Conservation (phyloP, 2,888 invertebrate species). For the Nemotelus pantherinus region DNA sequence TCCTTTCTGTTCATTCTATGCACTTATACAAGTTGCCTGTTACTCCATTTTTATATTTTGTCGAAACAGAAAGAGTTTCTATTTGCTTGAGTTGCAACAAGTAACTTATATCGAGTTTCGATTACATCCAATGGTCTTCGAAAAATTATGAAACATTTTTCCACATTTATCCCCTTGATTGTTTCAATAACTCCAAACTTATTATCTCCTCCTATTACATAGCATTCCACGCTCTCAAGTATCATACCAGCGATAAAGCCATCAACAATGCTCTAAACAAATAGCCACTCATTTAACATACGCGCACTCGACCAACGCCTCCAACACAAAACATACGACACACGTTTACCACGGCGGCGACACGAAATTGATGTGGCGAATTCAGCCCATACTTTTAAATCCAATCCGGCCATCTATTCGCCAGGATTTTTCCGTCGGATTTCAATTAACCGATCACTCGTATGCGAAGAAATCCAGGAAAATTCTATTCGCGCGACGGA, state of each 20-base stretch:
- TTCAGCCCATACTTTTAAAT: slow-evolving; percentile 3
- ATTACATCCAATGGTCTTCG: too few relatives aligned
- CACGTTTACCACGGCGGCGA: neutral
- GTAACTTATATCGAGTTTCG: too few relatives aligned
- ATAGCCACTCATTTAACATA: slow-evolving; percentile 12
- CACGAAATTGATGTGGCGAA: slow-evolving; percentile 15
- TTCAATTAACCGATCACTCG: slow-evolving; percentile 13
- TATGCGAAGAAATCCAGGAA: neutral
- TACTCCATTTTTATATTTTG: too few relatives aligned
- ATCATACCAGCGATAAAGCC: slow-evolving; percentile 14
- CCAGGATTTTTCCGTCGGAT: slow-evolving; percentile 2
- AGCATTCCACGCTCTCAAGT: neutral
- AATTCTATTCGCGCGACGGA: neutral
- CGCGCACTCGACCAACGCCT: slow-evolving; percentile 14
- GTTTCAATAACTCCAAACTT: neutral
- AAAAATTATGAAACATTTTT: too few relatives aligned
- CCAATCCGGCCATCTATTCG: neutral
- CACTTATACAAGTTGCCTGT: too few relatives aligned
- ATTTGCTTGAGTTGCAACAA: too few relatives aligned
- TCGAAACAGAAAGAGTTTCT: too few relatives aligned
- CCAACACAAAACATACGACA: neutral
- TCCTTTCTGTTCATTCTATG: too few relatives aligned
- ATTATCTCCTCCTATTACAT: slow-evolving; percentile 23
- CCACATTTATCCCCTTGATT: too few relatives aligned
- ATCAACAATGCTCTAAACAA: slow-evolving; percentile 17